phyloP scores from a whole-genome alignment of 2,888 invertebrate species.

The Dasypolia templi region DNA sequence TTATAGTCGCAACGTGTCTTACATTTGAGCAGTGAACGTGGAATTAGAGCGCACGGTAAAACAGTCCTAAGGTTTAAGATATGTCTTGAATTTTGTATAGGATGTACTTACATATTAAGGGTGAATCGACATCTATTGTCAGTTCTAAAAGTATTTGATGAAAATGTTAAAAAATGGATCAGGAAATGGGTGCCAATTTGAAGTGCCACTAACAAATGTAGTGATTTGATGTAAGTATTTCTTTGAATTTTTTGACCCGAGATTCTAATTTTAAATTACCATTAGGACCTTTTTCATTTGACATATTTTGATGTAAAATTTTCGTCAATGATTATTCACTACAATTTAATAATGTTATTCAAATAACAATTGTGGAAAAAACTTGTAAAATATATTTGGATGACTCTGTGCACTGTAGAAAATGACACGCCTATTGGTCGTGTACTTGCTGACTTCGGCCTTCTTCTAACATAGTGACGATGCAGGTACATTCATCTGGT shows the following conservation, averaged over 20 bases:
- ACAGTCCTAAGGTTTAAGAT: not conserved
- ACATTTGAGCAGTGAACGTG: not conserved
- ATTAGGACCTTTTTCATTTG: not conserved
- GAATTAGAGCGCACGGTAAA: not conserved
- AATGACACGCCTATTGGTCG: too few species aligned
- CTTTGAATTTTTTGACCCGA: not conserved
- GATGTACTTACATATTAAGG: not conserved
- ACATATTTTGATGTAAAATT: too few species aligned
- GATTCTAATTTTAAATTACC: not conserved
- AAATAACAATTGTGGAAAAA: too few species aligned
- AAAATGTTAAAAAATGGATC: not conserved
- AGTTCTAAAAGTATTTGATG: not conserved
- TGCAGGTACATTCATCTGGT: too few species aligned
- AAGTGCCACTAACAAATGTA: too few species aligned
- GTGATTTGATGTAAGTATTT: not conserved
- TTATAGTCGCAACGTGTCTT: conserved; percentile 18
- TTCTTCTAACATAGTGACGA: too few species aligned
- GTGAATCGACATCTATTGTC: not conserved
- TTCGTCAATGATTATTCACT: too few species aligned
- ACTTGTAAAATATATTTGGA: not conserved
- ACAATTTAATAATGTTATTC: not conserved
- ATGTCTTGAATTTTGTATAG: not conserved
- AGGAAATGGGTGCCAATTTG: not conserved
- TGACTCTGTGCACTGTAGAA: too few species aligned
- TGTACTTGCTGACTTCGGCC: too few species aligned